Conservation (phyloP, 2,888 invertebrate species). For the Copidosoma aretas region DNA sequence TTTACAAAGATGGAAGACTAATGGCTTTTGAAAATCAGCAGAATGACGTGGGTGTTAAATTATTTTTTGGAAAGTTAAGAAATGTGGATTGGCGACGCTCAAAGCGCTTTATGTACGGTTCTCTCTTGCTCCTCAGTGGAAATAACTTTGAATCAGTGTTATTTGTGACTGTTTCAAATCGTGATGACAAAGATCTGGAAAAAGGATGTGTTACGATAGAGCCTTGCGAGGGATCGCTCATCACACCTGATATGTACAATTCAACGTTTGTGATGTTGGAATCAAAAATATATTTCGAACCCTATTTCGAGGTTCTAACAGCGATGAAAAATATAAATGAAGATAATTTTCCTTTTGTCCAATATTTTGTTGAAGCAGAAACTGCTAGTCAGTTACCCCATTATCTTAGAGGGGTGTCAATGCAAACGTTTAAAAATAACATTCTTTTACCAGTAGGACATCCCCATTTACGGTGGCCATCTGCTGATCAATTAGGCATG, state of each 20-base stretch:
- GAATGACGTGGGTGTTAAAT: conserved; percentile 6
- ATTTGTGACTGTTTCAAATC: neutral
- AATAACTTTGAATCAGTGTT: neutral
- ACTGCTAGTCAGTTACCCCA: neutral
- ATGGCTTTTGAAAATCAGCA: neutral
- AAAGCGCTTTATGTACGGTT: conserved; percentile 1
- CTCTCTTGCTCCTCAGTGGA: neutral
- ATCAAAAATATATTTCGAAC: conserved; percentile 16
- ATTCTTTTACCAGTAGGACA: neutral
- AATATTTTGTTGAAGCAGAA: conserved; percentile 2
- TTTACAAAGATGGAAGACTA: conserved; percentile 20
- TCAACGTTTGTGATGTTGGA: neutral
- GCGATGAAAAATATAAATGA: neutral
- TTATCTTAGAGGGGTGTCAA: neutral
- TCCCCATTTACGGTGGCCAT: neutral
- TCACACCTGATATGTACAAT: conserved; percentile 6
- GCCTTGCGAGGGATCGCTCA: neutral
- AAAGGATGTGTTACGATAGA: conserved; percentile 1
- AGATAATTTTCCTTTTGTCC: conserved; percentile 7
- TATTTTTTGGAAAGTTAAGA: conserved; percentile 10
- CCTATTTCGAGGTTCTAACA: neutral
- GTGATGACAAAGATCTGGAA: neutral
- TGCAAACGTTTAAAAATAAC: neutral
- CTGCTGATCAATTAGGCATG: neutral
- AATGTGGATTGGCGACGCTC: neutral